Percentiles rank a stretch among this genome's conserved stretches.
Conservation (phyloP, 2,888 invertebrate genomes). For the Halictus ligatus region DNA sequence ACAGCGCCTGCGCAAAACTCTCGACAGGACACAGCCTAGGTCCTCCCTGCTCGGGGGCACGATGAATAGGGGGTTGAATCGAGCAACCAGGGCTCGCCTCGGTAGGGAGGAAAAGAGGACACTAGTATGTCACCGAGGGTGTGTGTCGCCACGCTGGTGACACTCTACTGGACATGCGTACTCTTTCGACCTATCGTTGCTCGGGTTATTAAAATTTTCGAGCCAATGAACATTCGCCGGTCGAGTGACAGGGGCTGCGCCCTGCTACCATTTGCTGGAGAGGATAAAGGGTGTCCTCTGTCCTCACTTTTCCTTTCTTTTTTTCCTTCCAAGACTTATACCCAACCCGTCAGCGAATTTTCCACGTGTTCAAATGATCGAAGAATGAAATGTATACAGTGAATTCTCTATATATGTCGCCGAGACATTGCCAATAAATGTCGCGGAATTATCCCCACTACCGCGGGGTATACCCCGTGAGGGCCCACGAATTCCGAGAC, state of each 20-base stretch:
- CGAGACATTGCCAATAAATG: too few species aligned
- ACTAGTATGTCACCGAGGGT: conserved; percentile 72
- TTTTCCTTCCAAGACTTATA: neutral
- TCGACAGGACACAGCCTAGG: conserved; percentile 43
- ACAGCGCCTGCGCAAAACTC: conserved; percentile 61
- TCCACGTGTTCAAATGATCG: neutral
- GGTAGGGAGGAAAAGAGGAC: conserved; percentile 45
- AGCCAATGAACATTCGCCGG: conserved; percentile 78
- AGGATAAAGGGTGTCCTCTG: neutral
- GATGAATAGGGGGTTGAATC: conserved; percentile 48
- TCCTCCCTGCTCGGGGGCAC: conserved; percentile 66
- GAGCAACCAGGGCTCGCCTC: conserved; percentile 21
- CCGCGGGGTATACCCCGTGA: too few species aligned
- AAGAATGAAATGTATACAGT: too few species aligned
- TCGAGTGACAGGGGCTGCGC: conserved; percentile 60
- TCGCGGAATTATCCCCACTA: too few species aligned
- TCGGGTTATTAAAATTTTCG: conserved; percentile 82
- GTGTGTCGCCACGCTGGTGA: conserved; percentile 77
- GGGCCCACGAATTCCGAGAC: too few species aligned
- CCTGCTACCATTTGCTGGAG: conserved; percentile 31
- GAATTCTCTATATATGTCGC: too few species aligned
- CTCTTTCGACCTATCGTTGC: conserved; percentile 81
- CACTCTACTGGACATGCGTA: conserved; percentile 82
- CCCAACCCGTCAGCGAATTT: neutral
- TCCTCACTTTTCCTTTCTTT: neutral